Evolutionary conservation across 1,140 invertebrate species (phyloP).

Genomic region (Elymnias hypermnestra): DNA sequence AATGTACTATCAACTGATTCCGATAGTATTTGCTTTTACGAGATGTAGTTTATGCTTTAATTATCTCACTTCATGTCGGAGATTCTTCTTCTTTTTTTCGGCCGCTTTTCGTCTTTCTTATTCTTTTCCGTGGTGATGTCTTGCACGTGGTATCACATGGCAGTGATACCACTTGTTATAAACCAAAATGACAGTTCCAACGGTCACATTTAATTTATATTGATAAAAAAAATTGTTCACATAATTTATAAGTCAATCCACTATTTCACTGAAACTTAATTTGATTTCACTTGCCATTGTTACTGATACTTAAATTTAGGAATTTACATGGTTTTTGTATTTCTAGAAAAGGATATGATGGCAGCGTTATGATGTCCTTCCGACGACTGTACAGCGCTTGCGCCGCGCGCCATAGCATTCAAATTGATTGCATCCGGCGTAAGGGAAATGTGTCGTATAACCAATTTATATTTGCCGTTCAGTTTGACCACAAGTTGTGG

Average conservation of each 20-base stretch:
- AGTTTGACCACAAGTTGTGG: conserved; percentile 56
- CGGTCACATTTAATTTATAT: neutral
- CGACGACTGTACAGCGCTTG: conserved; percentile 45
- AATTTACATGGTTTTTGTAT: neutral
- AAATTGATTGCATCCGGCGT: conserved; percentile 74
- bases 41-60: neutral
- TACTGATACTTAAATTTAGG: neutral
- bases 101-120: conserved; percentile 51
- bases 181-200: neutral
- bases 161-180: conserved; percentile 60
- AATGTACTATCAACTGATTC: too few species aligned
- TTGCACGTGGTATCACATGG: conserved; percentile 62
- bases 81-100: conserved; percentile 57
- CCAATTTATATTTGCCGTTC: conserved; percentile 67
- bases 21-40: too few species aligned
- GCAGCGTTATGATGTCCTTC: conserved; percentile 38
- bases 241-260: too few species aligned
- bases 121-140: conserved; percentile 50
- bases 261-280: too few species aligned
- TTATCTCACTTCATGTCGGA: conserved; percentile 64
- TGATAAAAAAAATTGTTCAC: too few species aligned
- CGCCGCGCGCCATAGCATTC: conserved; percentile 46
- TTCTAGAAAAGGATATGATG: conserved; percentile 19
- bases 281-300: neutral
- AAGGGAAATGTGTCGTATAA: conserved; percentile 73